These are phyloP conservation scores for Leistus spinibarbis DNA, from an alignment of 2,888 invertebrate genomes.

Conservation along the genomic window DNA sequence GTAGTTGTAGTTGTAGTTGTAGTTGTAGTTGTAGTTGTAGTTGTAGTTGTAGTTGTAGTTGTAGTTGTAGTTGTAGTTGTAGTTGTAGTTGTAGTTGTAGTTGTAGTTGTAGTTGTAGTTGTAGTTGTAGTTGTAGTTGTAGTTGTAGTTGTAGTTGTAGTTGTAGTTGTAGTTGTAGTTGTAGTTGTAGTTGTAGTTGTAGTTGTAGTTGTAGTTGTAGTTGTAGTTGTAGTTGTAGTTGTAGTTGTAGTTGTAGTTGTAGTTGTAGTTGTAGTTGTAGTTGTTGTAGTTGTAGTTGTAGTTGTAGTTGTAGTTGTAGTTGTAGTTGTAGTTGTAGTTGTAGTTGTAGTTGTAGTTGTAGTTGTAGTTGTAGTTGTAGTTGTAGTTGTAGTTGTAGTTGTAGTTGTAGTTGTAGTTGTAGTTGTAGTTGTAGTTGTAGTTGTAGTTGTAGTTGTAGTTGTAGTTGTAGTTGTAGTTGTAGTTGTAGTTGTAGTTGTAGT, in stretches of 20 bases:
- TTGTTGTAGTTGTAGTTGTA: too few relatives aligned
- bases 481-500: conserved; percentile 28
- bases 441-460: conserved; percentile 27
- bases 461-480: conserved; percentile 28
- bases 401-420: conserved; percentile 42
- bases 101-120: conserved; percentile 47
- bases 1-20: too few relatives aligned
- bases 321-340: background rate
- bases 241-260: conserved; percentile 39
- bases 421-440: conserved; percentile 28
- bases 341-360: conserved; percentile 43
- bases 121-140: conserved; percentile 54
- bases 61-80: conserved; percentile 41
- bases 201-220: conserved; percentile 21
- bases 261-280: too few relatives aligned
- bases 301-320: too few relatives aligned
- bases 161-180: conserved; percentile 49
- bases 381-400: conserved; percentile 37
- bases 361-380: conserved; percentile 23
- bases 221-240: too few relatives aligned
- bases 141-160: conserved; percentile 45
- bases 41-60: conserved; percentile 30
- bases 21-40: too few relatives aligned
- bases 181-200: conserved; percentile 48
- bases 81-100: conserved; percentile 47